Base-by-base conservation (phyloP, 2,888 invertebrate genomes). In the Drosophila fungiperda region DNA sequence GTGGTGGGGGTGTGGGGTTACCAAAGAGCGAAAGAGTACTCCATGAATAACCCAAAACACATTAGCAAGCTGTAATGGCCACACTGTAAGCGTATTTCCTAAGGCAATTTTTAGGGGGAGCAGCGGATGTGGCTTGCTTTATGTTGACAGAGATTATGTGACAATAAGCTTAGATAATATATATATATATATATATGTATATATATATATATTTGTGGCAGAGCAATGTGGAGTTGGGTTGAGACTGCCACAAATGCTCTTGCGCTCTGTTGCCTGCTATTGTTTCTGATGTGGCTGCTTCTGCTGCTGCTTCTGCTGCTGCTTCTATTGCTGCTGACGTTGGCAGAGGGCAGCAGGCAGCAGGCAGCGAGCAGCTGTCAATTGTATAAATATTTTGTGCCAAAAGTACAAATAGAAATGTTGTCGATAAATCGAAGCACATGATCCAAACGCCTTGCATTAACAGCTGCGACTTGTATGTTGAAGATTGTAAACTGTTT, bases 361-460 rank as follows among this genome's bases (percentile, higher is more conserved):
- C 83, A 9, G 23, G 26, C 54, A 55, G 49, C 55, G 57, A 69
- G 55, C 85, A 85, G 85, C 89, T 85, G 85, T 87, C 85, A 85
- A 78, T 85, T 86, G 85, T 86, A 80, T 87, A 89, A 86, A 89
- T 89, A 86, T 89, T 89, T 87, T 89, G 78, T 80, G 89, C 65
- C 73, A 83, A 89, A 76, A 71, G 84, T 76, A 84, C 87, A 84
- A 84, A 84, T 87, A 84, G 82, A 78, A 76, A 80, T 83, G 71
- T 66, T 76, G 63, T 87, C 87, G 82, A 89, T 84, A 83, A 83
- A 84, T 84, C 84, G 89, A 87, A 83, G 73, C 89, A 87, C 87
- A 84, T 84, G 84, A 89, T 72, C 33, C 17, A n/a, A 1, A 73
- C 74, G 73, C 78, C 72, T 67, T 86, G 81, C 89, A 83, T 72